Evolutionary conservation across 1,140 invertebrate genomes (phyloP).

Genomic region (Himalopsyche phryganea): DNA sequence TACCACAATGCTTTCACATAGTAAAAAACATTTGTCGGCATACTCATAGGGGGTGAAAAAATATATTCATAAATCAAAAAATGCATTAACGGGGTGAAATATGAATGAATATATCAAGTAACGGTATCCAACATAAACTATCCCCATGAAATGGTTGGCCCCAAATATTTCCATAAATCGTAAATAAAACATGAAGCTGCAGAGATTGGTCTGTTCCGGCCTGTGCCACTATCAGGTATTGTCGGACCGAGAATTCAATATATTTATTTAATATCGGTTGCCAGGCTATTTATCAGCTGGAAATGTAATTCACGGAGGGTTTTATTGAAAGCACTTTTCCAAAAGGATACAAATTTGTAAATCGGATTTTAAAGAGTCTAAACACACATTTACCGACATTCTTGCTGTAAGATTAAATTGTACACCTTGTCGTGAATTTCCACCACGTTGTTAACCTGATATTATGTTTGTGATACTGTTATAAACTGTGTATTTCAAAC

Average conservation of each 20-base stretch:
- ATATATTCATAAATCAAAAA: constrained; percentile 32
- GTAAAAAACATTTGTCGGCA: constrained; percentile 26
- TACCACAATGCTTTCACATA: background rate
- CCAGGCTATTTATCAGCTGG: constrained; percentile 30
- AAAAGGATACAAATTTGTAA: constrained; percentile 16
- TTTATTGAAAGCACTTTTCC: constrained; percentile 11
- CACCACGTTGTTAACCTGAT: too few species aligned
- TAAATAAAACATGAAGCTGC: constrained; percentile 34
- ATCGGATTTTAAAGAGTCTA: background rate
- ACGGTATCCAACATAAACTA: constrained; percentile 14
- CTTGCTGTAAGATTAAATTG: too few species aligned
- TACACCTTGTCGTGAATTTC: too few species aligned
- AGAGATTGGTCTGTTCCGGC: constrained; percentile 31
- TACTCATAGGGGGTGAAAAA: constrained; percentile 9
- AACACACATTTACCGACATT: too few species aligned
- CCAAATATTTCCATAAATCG: constrained; percentile 32
- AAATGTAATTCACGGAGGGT: constrained; percentile 24
- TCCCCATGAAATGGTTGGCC: constrained; percentile 13
- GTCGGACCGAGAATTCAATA: constrained; percentile 31
- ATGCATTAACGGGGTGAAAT: constrained; percentile 33
- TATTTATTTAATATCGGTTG: constrained; percentile 31
- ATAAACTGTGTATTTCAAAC: too few species aligned
- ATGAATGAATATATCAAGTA: constrained; percentile 33
- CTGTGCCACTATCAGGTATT: constrained; percentile 20
- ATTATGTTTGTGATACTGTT: too few species aligned